A percentile compares a stretch with the other conserved stretches of the same genome.
Conservation (phyloP, 2,113 vertebrate genomes). For the Hippoglossus stenolepis region DNA sequence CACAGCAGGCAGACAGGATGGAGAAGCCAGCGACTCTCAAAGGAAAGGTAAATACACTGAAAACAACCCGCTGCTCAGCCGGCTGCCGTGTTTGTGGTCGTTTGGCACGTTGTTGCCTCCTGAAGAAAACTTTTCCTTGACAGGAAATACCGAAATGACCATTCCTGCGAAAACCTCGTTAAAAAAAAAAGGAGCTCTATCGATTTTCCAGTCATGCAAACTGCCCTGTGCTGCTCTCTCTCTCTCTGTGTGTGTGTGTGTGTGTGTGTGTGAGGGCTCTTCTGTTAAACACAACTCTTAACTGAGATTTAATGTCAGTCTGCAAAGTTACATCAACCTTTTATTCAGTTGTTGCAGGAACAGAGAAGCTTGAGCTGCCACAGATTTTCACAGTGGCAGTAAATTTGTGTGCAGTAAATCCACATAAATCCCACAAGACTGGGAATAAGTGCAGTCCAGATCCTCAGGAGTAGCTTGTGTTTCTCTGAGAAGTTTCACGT, state of each 20-base stretch:
- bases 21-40: slow-evolving; percentile 80
- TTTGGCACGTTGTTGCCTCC: slow-evolving; percentile 5
- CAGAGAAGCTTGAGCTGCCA: slow-evolving; percentile 1
- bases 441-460: neutral
- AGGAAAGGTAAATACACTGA: slow-evolving; percentile 76
- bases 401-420: slow-evolving; percentile 8
- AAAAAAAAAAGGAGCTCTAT: slow-evolving; percentile 56
- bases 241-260: neutral
- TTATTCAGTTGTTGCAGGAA: slow-evolving; percentile 12
- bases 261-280: neutral
- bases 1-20: slow-evolving; percentile 79
- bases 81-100: slow-evolving; percentile 9
- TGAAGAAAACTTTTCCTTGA: slow-evolving; percentile 8
- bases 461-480: too few species aligned
- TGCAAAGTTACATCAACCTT: neutral
- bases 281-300: neutral
- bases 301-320: neutral
- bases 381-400: neutral
- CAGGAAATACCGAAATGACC: slow-evolving; percentile 61
- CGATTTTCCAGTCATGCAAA: slow-evolving; percentile 73
- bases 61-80: neutral
- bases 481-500: neutral
- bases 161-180: slow-evolving; percentile 65
- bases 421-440: neutral
- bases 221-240: slow-evolving; percentile 20